Evolutionary conservation across 2,797 vertebrate genomes (phyloP), one percentile per base, ranked within the genome.

Genomic region (Tachyglossus aculeatus): DNA sequence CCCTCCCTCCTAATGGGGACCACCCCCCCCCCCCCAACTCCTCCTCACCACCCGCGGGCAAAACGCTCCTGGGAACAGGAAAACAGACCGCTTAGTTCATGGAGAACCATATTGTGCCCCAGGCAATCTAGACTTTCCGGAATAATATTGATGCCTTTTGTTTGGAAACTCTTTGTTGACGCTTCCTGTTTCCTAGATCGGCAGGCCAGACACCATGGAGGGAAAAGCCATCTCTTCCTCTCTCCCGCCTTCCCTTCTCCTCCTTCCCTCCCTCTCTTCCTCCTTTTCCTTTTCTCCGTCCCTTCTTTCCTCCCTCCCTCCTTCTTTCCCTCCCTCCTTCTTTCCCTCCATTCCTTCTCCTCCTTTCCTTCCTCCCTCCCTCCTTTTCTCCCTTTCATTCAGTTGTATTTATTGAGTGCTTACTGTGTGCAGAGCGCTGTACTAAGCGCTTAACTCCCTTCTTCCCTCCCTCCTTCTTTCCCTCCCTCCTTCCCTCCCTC

Each of bases 81-180:
- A 27, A 55, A 41, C 33, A n/a, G 22, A 68, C 52, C 43, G 14
- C 53, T 71, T 40, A 67, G 55, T 73, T 27, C 9, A 77, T 32
- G 43, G 71, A 67, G 65, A 72, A 73, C 75, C 75, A 77, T 75
- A 81, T 67, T 84, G 78, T 75, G 34, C 71, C 64, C 73, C 65
- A 75, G 70, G 80, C 77, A 80, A 73, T 74, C 82, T 80, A 71
- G 80, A 61, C 73, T 45, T 19, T 62, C 62, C 68, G 62, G 83
- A 81, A 85, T 86, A 66, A 37, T 15, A 29, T 79, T 80, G 55
- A 88, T 85, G 84, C 67, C 84, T 90, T 82, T 82, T 64, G 81
- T 67, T 86, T 86, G 83, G 21, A 71, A 88, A 91, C 86, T 80
- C 56, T 82, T 73, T 67, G 62, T 73, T 65, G 52, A 73, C 53